These are phyloP conservation scores for Pteruthius melanotis DNA, from an alignment of 2,113 vertebrate genomes.

Conservation along the genomic window DNA sequence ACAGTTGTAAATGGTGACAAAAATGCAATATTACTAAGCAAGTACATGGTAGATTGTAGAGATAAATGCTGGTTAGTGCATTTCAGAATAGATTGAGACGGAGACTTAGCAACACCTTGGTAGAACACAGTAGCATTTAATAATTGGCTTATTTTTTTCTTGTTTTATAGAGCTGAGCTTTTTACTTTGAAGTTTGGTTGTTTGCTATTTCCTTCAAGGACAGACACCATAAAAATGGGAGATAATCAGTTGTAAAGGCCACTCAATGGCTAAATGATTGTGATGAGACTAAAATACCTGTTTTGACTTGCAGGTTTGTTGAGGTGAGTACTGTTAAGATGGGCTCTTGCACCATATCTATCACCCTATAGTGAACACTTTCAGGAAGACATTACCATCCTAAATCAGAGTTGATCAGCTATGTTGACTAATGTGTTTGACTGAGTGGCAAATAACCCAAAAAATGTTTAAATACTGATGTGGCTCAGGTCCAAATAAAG, in stretches of 20 bases:
- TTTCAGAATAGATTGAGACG: not conserved
- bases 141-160: not conserved
- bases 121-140: not conserved
- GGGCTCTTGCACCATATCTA: not conserved
- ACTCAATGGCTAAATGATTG: not conserved
- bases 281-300: not conserved
- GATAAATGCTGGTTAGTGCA: not conserved
- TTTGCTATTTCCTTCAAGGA: not conserved
- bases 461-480: not conserved
- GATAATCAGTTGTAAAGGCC: not conserved
- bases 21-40: not conserved
- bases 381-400: not conserved
- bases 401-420: not conserved
- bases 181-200: not conserved
- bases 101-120: not conserved
- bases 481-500: not conserved
- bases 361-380: not conserved
- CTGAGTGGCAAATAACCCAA: not conserved
- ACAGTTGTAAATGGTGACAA: slow-evolving; percentile 1
- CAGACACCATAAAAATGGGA: not conserved
- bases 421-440: not conserved
- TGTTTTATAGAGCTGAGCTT: not conserved
- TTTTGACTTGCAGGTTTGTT: not conserved
- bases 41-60: not conserved
- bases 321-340: not conserved